Evolutionary conservation across 2,888 invertebrate genomes (phyloP).

Genomic region (Meteorus colon): DNA sequence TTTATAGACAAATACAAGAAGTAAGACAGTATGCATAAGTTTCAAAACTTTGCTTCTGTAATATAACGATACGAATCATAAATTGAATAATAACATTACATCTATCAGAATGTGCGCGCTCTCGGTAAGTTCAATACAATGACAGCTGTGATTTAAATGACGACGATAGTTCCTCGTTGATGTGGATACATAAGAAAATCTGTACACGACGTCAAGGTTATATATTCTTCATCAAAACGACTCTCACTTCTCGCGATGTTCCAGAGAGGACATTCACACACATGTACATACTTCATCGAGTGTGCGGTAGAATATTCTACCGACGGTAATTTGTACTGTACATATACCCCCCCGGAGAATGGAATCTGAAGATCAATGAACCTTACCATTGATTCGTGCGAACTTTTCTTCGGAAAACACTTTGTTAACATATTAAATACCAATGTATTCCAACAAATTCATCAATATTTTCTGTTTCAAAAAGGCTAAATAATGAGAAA

Average conservation of each 20-base stretch:
- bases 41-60: conserved; percentile 1
- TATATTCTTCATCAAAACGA: conserved; percentile 4
- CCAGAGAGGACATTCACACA: not conserved
- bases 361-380: conserved; percentile 53
- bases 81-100: conserved; percentile 1
- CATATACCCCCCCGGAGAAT: conserved; percentile 23
- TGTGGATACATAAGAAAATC: not conserved
- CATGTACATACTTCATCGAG: not conserved
- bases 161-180: not conserved
- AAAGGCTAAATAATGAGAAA: too few species aligned
- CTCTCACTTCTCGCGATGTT: conserved; percentile 25
- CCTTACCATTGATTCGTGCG: conserved; percentile 54
- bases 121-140: not conserved
- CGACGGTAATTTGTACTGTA: conserved; percentile 14
- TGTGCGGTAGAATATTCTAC: conserved; percentile 5
- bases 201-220: conserved; percentile 24
- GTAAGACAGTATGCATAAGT: not conserved
- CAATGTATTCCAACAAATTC: not conserved
- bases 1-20: conserved; percentile 10
- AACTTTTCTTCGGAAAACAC: conserved; percentile 52
- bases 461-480: not conserved
- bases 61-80: not conserved
- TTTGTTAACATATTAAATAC: conserved; percentile 48
- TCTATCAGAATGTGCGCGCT: not conserved
- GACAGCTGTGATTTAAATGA: not conserved